phyloP scores from a whole-genome alignment of 2,888 invertebrate species.

The Zele albiditarsus region DNA sequence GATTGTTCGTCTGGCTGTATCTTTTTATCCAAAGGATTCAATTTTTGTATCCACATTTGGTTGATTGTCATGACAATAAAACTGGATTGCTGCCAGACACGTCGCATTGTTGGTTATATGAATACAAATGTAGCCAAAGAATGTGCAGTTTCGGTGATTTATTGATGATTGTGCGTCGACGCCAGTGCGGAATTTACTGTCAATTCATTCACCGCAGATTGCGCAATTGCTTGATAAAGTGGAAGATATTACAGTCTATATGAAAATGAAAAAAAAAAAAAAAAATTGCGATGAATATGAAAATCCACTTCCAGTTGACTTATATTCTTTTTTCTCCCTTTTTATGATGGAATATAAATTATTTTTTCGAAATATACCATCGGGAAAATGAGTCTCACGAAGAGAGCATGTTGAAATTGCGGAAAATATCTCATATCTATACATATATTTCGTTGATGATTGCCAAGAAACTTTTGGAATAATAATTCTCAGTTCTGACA shows the following conservation, averaged over 20 bases:
- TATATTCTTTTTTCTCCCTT: not conserved
- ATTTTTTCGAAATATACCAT: not conserved
- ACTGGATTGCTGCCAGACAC: not conserved
- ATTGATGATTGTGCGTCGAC: constrained; percentile 9
- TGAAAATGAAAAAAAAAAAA: not conserved
- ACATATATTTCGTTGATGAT: constrained; percentile 8
- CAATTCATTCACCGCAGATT: not conserved
- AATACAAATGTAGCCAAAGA: constrained; percentile 19
- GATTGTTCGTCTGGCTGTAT: not conserved
- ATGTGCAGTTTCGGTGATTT: constrained; percentile 4
- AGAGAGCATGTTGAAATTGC: not conserved
- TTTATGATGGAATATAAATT: not conserved
- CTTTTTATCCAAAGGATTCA: not conserved
- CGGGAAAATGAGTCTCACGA: not conserved
- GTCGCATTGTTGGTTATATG: not conserved
- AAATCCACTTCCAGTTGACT: not conserved
- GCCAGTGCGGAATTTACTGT: not conserved
- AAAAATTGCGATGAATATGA: not conserved
- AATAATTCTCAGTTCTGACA: constrained; percentile 18
- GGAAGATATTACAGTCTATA: constrained; percentile 14
- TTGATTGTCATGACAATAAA: not conserved
- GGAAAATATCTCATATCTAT: not conserved
- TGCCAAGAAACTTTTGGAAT: constrained; percentile 34
- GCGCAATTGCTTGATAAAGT: constrained; percentile 13
- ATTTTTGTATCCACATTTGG: not conserved